These are phyloP conservation scores for Drosophila paramelanica DNA, from an alignment of 2,888 invertebrate genomes.

Conservation along the genomic window DNA sequence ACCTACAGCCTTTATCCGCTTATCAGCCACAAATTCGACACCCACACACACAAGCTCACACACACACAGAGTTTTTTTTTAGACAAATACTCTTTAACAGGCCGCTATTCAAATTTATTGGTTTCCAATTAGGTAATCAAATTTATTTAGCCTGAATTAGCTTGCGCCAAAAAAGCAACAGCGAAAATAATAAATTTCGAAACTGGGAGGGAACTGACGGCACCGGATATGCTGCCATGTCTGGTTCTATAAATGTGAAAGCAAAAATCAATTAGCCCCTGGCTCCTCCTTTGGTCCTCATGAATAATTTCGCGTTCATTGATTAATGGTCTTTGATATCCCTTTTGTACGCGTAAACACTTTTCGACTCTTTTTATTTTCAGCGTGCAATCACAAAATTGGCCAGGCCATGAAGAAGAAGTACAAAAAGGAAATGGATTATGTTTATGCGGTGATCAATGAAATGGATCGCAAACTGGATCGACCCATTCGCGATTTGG, in stretches of 20 bases:
- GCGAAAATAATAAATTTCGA: constrained; percentile 49
- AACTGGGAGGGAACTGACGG: constrained; percentile 6
- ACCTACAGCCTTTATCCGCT: constrained; percentile 41
- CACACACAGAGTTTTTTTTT: constrained; percentile 17
- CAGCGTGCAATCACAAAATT: constrained; percentile 91
- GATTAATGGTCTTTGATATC: constrained; percentile 68
- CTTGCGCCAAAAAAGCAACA: constrained; percentile 39
- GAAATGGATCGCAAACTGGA: constrained; percentile 96
- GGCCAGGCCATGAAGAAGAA: constrained; percentile 95
- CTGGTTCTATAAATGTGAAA: constrained; percentile 40
- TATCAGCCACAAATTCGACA: constrained; percentile 33
- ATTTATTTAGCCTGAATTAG: constrained; percentile 70
- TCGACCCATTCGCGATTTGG: constrained; percentile 94
- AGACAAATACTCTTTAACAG: constrained; percentile 40
- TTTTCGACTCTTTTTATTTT: constrained; percentile 52
- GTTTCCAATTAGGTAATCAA: constrained; percentile 77
- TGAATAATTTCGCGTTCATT: constrained; percentile 47
- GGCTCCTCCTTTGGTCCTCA: background rate
- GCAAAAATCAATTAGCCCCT: constrained; percentile 59
- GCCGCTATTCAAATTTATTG: constrained; percentile 71
- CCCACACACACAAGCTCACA: constrained; percentile 13
- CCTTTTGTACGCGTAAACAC: constrained; percentile 37
- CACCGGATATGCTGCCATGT: constrained; percentile 42
- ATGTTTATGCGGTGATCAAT: constrained; percentile 95
- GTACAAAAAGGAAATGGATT: constrained; percentile 96